Percentiles rank a stretch among this genome's conserved stretches.
phyloP scores from a whole-genome alignment of 2,113 vertebrate genomes.

The Typhlomys cinereus region DNA sequence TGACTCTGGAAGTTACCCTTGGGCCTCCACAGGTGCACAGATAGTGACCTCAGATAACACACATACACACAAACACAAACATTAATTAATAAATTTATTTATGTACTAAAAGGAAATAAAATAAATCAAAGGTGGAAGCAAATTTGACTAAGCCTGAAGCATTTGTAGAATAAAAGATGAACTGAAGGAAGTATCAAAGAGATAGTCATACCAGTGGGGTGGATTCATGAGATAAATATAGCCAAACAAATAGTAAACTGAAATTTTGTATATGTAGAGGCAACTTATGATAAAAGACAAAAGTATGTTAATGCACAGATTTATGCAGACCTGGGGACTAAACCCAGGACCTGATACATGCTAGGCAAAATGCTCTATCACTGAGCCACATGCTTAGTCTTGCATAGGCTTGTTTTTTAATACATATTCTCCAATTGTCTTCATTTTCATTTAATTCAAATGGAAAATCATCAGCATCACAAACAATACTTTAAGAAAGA shows the following conservation, averaged over 20 bases:
- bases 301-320: neutral
- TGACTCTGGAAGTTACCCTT: no score
- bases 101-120: no score
- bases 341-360: no score
- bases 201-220: neutral
- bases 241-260: neutral
- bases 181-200: neutral
- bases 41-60: no score
- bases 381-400: no score
- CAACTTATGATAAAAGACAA: neutral
- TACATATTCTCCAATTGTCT: neutral
- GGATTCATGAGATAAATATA: neutral
- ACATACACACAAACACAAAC: no score
- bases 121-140: constrained; percentile 15
- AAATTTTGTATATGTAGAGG: neutral
- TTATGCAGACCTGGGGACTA: no score
- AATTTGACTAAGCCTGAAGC: neutral
- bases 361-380: no score
- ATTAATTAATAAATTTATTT: no score
- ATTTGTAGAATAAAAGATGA: neutral
- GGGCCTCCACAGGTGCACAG: no score
- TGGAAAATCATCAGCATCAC: neutral
- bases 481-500: constrained; percentile 42
- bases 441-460: neutral
- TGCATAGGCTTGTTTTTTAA: neutral